Base-by-base conservation (phyloP, 2,113 vertebrate genomes). In the Boleophthalmus pectinirostris region DNA sequence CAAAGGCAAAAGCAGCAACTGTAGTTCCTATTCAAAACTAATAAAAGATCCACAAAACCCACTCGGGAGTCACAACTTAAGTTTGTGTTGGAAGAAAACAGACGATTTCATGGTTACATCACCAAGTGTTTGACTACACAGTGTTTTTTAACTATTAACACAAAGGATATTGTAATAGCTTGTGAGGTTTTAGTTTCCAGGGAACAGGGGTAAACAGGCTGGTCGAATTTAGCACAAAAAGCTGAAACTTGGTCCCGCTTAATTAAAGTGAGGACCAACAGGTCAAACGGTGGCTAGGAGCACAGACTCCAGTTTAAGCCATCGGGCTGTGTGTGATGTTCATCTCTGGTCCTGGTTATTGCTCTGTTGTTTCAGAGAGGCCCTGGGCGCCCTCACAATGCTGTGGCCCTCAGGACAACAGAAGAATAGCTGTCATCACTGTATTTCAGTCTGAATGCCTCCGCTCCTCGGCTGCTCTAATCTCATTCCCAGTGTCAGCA, bases 401-500 rank as follows among this genome's bases (percentile, higher is more conserved):
- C 79, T 51, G 63, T 70, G 75, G 87, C 84, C 84, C 72, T 83
- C 74, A 43, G 53, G 78, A 74, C 85, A 74, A 70, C 23, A 57
- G 82, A 77, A 71, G 68, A 83, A 87, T 75, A 16, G 86, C 84
- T 86, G 83, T 84, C 88, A 87, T 88, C 57, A 13, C 79, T 77
- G 79, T 66, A 70, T 85, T 91, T 88, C 79, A 84, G 83, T 91
- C 79, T 74, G 78, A 82, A 82, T 86, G 85, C 81, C 82, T 85
- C 79, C 76, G 64, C 72, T 71, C 82, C 77, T 78, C 72, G 80
- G 77, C 77, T 43, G 79, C 85, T 82, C 84, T 89, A 86, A 90
- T 91, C 86, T 91, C 88, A 85, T 87, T 85, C 77, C 81, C 85
- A 82, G 85, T 85, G 89, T 89, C 89, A 89, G 88, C 88, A 90